phyloP scores from a whole-genome alignment of 2,888 invertebrate genomes.

The Lordiphosa andalusiaca region DNA sequence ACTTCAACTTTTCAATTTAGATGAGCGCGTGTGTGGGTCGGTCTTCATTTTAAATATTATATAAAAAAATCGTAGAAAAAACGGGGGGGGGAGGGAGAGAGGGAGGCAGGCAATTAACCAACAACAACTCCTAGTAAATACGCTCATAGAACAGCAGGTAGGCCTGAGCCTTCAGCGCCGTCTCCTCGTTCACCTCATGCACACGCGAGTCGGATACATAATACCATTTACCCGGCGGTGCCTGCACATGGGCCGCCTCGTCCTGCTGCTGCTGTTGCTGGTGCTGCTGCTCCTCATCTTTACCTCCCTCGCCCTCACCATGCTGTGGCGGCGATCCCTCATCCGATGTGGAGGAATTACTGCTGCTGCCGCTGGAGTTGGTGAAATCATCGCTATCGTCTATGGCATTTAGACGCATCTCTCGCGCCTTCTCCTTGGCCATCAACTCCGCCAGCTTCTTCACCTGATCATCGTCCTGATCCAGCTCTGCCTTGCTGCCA shows the following conservation, averaged over 20 bases:
- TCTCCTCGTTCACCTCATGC: constrained; percentile 88
- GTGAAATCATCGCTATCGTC: constrained; percentile 82
- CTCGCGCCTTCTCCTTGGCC: constrained; percentile 77
- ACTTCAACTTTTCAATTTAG: no score
- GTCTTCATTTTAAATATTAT: no score
- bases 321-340: constrained; percentile 17
- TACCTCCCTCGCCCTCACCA: constrained; percentile 70
- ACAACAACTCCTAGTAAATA: constrained; percentile 83
- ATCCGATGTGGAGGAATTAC: constrained; percentile 64
- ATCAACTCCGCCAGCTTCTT: constrained; percentile 79
- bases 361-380: constrained; percentile 83
- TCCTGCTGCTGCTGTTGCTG: constrained; percentile 71
- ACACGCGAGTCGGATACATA: constrained; percentile 95
- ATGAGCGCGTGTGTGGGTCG: no score
- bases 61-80: no score
- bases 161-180: constrained; percentile 92
- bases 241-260: constrained; percentile 70
- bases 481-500: constrained; percentile 82
- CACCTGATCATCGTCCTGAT: constrained; percentile 81
- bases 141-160: constrained; percentile 98
- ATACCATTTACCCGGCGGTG: constrained; percentile 92
- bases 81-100: constrained; percentile 5
- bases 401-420: constrained; percentile 75
- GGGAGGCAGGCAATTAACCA: constrained; percentile 3
- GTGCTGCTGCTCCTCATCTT: constrained; percentile 3